Base-by-base conservation (phyloP, 2,113 vertebrate species). In the Chinchilla lanigera region DNA sequence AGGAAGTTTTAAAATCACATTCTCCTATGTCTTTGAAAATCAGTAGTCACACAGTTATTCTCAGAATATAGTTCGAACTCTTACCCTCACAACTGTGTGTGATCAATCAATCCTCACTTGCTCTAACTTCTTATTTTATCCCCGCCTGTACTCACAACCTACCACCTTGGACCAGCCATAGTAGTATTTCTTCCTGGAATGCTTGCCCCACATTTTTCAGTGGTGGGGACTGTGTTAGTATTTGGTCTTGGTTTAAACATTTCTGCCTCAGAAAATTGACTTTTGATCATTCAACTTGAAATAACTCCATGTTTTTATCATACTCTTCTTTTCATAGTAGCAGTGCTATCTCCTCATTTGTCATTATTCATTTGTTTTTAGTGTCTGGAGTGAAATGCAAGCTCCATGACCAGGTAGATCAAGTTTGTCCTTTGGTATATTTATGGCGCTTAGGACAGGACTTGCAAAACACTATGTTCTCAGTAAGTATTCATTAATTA, bases 201-300 rank as follows among this genome's bases (percentile, higher is more conserved):
- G 3, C 0, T 89, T 82, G 89, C 33, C 16, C n/a, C 61, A 81
- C 20, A 88, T 41, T 58, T 93, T 47, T 52, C 24, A 87, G 30
- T 92, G 38, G 5, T 26, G 33, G 19, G 7, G 3, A 71, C 26
- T 78, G 65, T 41, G 13, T 80, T 82, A 58, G 10, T 82, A 22
- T 3, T 91, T 19, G 52, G n/a, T 26, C 52, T 78, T 95, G 5
- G 2, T 75, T 97, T 91, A 88, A 83, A 44, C 82, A 28, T 22
- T n/a, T 91, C 33, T 85, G 87, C 20, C 44, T 83, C 2, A n/a
- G 71, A 82, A 96, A 91, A 87, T 61, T 33, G 4, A 77, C 90
- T 86, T 95, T 30, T 89, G 56, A 52, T 82, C 47, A 71, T 89
- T 82, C 44, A 69, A 2, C 67, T 75, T 93, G 38, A 97, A 96